Base-by-base conservation (phyloP, 64 coral and sea anemone genomes). In the Porites lutea region DNA sequence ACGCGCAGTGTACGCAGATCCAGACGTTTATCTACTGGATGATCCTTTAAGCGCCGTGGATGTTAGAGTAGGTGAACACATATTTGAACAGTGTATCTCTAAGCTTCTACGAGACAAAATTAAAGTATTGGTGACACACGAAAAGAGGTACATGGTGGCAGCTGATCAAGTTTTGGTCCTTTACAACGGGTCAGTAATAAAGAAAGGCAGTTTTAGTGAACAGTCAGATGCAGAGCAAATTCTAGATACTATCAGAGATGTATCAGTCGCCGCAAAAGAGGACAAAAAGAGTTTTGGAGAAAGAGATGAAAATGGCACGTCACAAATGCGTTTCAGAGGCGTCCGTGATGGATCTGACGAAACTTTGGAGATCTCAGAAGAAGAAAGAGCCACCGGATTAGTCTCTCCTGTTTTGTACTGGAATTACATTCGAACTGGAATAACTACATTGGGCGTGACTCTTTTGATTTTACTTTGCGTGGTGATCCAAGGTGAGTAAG, bases 11-110 rank as follows among this genome's bases (percentile, higher is more conserved):
- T 37, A 37, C 27, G 27, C 27, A 18, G 88, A 90, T 62, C 75
- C 74, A 5, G 88, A 90, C 37, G 22, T 90, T 1, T 90, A 90
- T 79, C n/a, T 90, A 51, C 45, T 92, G 3, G 89, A 92, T 71
- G 89, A 92, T 84, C 89, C 89, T 72, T 58, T 92, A 16, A 92
- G 89, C 45, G 78, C 89, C 45, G 89, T 92, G 0, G 89, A 92
- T 76, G 79, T 67, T 16, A 92, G 84, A 74, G 88, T 90, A 3
- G 72, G 88, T 72, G 63, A 77, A 22, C 88, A 90, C 22, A 90
- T 90, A 53, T 90, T 90, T 74, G 13, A 12, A 6, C 75, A 90
- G 45, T 90, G 88, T 47, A 67, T 90, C 14, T 90, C 76, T 13
- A 78, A 65, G n/a, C 21, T 91, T 22, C 55, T 91, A 16, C 82